Base-by-base conservation (phyloP, 2,113 vertebrate genomes). In the Vidua chalybeata region DNA sequence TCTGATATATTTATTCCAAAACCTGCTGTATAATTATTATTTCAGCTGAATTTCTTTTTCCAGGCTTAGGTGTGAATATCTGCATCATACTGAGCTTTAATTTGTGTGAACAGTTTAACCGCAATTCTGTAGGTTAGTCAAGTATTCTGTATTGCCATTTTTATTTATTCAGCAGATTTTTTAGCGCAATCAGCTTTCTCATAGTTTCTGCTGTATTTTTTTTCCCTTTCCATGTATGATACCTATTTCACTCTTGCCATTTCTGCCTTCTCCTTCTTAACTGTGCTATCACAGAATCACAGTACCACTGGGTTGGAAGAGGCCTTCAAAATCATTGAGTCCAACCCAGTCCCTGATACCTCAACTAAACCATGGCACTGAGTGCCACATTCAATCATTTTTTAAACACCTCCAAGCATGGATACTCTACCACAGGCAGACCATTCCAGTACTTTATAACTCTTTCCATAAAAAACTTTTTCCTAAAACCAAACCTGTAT, bases 41-140 rank as follows among this genome's bases (percentile, higher is more conserved):
- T 94, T 87, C 69, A 90, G 48, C 26, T 67, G 56, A 91, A 74
- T 81, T 49, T 66, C 56, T 91, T 93, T 91, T 75, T n/a, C 21
- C 35, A 63, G 52, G 27, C 48, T 91, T 45, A 56, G 8, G 37
- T 27, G 39, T 58, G 26, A 89, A 67, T 86, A 90, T 18, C 20
- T 74, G 13, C 18, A 45, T 78, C 35, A 79, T 61, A 64, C 17
- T 63, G 55, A 59, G 35, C 41, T 84, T 51, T 51, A 45, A 46
- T 84, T 63, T 83, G 15, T 66, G 11, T 77, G 27, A 74, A 31
- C 58, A 71, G 28, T 54, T 49, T 74, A 28, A 4, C 55, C 48
- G 74, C 24, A 41, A 18, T 46, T 87, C 22, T 62, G 6, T 46
- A 33, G 39, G 26, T 48, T 75, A 66, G 41, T 61, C 11, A 27